These are phyloP conservation scores for Planococcus citri DNA, from an alignment of 1,140 invertebrate genomes.

Conservation along the genomic window DNA sequence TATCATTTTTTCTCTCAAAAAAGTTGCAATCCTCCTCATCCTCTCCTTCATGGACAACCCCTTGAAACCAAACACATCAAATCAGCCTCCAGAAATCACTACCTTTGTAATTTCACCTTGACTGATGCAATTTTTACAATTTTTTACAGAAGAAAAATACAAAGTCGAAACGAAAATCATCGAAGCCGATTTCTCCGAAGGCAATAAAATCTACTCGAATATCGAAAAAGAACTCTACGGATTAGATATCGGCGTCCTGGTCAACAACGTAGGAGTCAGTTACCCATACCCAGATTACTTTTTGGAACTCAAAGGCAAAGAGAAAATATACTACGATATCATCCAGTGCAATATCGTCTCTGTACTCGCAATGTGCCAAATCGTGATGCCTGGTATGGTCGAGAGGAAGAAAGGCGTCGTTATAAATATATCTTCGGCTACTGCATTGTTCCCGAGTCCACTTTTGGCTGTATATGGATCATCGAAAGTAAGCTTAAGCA, in stretches of 20 bases:
- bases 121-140: no score
- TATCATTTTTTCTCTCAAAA: no score
- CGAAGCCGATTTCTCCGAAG: conserved; percentile 69
- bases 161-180: conserved; percentile 69
- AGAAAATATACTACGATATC: conserved; percentile 34
- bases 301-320: conserved; percentile 47
- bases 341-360: conserved; percentile 47
- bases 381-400: conserved; percentile 82
- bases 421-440: conserved; percentile 82
- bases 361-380: conserved; percentile 47
- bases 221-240: conserved; percentile 60
- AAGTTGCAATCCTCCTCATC: no score
- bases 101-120: no score
- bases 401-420: conserved; percentile 70
- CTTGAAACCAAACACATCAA: no score
- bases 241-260: conserved; percentile 77
- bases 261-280: conserved; percentile 93
- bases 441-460: conserved; percentile 65
- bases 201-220: conserved; percentile 54
- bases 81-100: no score
- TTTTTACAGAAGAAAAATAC: conserved; percentile 48
- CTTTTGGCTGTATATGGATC: conserved; percentile 78
- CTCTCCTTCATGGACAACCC: no score
- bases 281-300: conserved; percentile 81
- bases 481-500: conserved; percentile 67